A percentile compares a stretch with the other conserved stretches of the same genome.
Conservation (phyloP, 92 coral and sea anemone species). For the Siderastrea siderea region DNA sequence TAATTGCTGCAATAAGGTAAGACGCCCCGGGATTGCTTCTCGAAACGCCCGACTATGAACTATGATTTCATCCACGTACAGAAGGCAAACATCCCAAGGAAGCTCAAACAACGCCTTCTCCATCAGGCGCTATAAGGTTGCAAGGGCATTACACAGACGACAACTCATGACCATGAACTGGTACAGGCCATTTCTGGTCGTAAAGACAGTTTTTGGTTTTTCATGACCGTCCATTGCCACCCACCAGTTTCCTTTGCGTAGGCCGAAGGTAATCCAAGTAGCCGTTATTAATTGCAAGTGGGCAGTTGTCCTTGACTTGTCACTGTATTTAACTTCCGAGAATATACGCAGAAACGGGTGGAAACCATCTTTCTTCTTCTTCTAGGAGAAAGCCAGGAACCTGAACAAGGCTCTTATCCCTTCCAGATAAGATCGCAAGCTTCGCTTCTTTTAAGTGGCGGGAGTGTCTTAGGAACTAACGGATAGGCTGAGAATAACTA, state of each 20-base stretch:
- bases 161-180: constrained; percentile 22
- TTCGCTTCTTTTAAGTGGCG: too few relatives aligned
- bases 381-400: too few relatives aligned
- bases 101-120: constrained; percentile 34
- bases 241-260: constrained; percentile 30
- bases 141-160: constrained; percentile 40
- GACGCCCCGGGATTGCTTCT: constrained; percentile 34
- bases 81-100: constrained; percentile 41
- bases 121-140: constrained; percentile 32
- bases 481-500: too few relatives aligned
- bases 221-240: background rate
- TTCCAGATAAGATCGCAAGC: too few relatives aligned
- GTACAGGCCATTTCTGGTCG: constrained; percentile 28
- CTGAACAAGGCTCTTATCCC: too few relatives aligned
- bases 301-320: too few relatives aligned
- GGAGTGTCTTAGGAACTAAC: too few relatives aligned
- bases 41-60: constrained; percentile 36
- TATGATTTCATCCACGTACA: constrained; percentile 57
- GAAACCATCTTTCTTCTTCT: too few relatives aligned
- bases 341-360: too few relatives aligned
- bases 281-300: too few relatives aligned
- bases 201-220: constrained; percentile 53
- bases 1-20: constrained; percentile 36
- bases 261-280: constrained; percentile 36
- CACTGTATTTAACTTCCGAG: too few relatives aligned